Conservation (phyloP, 2,113 vertebrate genomes). For the Hylia prasina region DNA sequence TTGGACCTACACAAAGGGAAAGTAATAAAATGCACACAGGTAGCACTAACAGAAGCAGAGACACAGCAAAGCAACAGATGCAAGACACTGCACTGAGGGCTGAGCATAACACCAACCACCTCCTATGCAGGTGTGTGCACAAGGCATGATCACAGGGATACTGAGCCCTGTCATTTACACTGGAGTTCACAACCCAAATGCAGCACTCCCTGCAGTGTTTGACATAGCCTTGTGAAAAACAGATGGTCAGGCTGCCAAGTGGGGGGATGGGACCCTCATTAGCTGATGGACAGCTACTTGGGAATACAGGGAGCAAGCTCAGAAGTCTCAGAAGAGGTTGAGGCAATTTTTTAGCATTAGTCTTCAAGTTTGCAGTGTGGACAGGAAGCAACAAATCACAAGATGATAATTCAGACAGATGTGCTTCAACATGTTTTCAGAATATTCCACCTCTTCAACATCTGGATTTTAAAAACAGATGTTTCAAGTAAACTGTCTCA, state of each 20-base stretch:
- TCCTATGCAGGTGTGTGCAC: not conserved
- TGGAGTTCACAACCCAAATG: not conserved
- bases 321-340: not conserved
- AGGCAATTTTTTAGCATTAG: not conserved
- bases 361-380: not conserved
- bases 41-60: not conserved
- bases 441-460: not conserved
- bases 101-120: not conserved
- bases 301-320: not conserved
- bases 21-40: not conserved
- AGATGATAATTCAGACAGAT: not conserved
- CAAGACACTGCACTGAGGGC: not conserved
- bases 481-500: not conserved
- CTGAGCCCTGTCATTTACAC: not conserved
- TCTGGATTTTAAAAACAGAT: not conserved
- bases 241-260: not conserved
- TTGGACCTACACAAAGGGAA: not conserved
- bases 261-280: accelerated
- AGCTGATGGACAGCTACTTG: not conserved
- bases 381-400: not conserved
- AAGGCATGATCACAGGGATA: not conserved
- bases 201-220: not conserved
- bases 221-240: not conserved
- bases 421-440: not conserved
- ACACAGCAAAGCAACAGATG: not conserved